Base-by-base conservation (phyloP, 2,797 vertebrate genomes). In the Loris lydekkerianus region DNA sequence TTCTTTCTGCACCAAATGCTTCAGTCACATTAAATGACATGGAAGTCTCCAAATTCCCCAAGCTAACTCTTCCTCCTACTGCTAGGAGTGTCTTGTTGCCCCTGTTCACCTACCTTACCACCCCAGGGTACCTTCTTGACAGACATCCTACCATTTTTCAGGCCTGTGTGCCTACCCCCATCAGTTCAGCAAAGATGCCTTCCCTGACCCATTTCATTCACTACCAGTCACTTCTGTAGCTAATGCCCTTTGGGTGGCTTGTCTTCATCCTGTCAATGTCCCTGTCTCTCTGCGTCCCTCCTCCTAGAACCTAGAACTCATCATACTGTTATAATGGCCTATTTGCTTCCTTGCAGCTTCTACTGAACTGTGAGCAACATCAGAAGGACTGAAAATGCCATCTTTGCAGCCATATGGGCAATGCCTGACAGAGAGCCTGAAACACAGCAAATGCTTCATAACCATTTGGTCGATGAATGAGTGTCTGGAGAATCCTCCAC, bases 81-180 rank as follows among this genome's bases (percentile, higher is more conserved):
- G 2, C 75, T 81, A 72, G 70, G 9, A 84, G n/a, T 72, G 34
- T 56, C 63, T 72, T 69, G 37, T 72, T 25, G 11, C 61, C 25
- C n/a, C 18, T 10, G 5, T 9, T 25, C 15, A 6, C 17, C 3
- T 7, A 81, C 14, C 14, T 34, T 25, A 20, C 37, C 15, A 29
- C 5, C 40, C 13, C 3, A 31, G 10, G 27, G 72, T 89, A 46
- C 27, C 29, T 18, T 89, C 86, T 83, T 49, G 65, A 11, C 73
- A 96, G 49, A 93, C 83, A 82, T 49, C 10, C 31, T 72, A 49
- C 56, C 27, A 34, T 53, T 60, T 81, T 93, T 94, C 25, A 25
- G 10, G 23, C 29, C 43, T 96, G 61, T 86, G 84, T 40, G 77
- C 63, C 58, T 15, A 77, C 1, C 15, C 9, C 34, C 72, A 77